Evolutionary conservation across 2,113 vertebrate genomes (phyloP), one percentile per base, ranked within the genome.

Genomic region (Rhineura floridana): DNA sequence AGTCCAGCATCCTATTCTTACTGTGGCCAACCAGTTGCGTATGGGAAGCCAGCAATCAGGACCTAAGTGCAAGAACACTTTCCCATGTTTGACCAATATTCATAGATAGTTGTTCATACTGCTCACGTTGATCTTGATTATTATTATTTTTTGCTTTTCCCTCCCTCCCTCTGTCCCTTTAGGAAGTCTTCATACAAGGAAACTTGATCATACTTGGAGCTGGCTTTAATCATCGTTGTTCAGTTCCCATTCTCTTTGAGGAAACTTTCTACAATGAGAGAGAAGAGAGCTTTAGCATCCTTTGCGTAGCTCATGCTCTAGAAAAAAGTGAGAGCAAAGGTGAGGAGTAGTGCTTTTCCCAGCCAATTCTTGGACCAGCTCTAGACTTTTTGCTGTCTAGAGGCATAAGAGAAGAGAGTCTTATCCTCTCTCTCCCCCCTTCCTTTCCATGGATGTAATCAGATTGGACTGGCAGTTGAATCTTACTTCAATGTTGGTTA

Each of bases 241-340:
- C 98, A 0, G 95, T 99, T 28, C 96, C 98, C 67, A 96, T 99
- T 94, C 97, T 99, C 88, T 99, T 99, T 88, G 99, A 99, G 93
- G 99, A 99, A 93, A 99, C 98, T 0, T 99, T 99, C 95, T 99
- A 99, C 96, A 99, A 99, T 70, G 98, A 99, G 44, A 97, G 96
- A 92, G 99, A 99, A 96, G 98, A 99, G 96, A 98, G 98, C 93
- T 99, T 98, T 96, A 99, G 98, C 93, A 97, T 99, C 86, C 90
- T 99, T 65, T 99, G 98, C 84, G 96, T 99, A 91, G 97, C 98
- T 79, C 96, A 98, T 85, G 98, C 98, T 0, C 33, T 99, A 78
- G 98, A 99, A 90, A 96, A 97, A 89, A 95, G 97, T 9, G 96
- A 96, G 3, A 96, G 87, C 87, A 93, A 95, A 95, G 96, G 97